Percentiles rank a stretch among this genome's conserved stretches.
Evolutionary conservation across 2,113 vertebrate species (phyloP).

Genomic region (Solenodon paradoxus): DNA sequence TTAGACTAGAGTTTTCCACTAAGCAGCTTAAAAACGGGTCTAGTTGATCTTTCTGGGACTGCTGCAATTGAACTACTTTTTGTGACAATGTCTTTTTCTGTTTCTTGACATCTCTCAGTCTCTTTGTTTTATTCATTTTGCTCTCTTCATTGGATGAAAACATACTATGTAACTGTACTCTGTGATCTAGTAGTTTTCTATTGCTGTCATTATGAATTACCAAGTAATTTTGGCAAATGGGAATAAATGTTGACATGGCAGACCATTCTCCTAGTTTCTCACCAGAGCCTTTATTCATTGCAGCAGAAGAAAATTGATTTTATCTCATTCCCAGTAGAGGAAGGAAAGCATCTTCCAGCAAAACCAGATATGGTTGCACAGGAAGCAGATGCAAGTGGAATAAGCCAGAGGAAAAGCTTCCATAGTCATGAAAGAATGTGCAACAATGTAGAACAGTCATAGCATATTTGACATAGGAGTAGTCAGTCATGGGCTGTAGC

Average conservation of each 20-base stretch:
- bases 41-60: background rate
- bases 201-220: too few relatives aligned
- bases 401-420: background rate
- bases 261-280: background rate
- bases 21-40: too few relatives aligned
- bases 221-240: background rate
- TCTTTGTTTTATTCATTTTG: background rate
- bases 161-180: too few relatives aligned
- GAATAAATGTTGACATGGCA: background rate
- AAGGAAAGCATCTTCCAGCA: background rate
- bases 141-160: background rate
- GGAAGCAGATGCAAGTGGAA: background rate
- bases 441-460: background rate
- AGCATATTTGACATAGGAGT: background rate
- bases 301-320: background rate
- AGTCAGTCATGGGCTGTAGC: background rate
- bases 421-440: background rate
- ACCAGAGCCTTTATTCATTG: background rate
- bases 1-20: rapidly evolving
- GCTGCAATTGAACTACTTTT: background rate
- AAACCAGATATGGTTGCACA: background rate
- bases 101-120: background rate
- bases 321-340: background rate
- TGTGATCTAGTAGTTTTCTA: background rate
- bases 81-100: background rate